A percentile compares a stretch with the other conserved stretches of the same genome.
phyloP scores from a whole-genome alignment of 1,140 invertebrate genomes.

The Eupristina koningsbergeri region DNA sequence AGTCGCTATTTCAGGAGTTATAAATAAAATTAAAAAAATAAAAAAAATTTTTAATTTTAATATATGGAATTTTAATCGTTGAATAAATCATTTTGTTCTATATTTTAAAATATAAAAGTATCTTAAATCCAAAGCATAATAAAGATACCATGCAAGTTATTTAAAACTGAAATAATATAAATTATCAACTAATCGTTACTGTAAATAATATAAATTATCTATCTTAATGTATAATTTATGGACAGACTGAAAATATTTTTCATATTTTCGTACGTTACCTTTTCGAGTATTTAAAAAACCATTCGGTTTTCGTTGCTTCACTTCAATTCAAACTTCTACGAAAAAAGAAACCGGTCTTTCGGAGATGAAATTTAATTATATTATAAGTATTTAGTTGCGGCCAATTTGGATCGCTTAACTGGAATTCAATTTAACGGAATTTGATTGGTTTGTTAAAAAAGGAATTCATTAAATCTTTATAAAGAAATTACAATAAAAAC shows the following conservation, averaged over 20 bases:
- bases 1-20: no score
- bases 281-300: no score
- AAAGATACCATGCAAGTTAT: neutral
- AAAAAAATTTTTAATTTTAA: neutral
- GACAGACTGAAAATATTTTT: neutral
- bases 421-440: neutral
- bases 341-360: conserved; percentile 1
- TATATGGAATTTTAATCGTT: neutral
- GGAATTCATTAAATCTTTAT: neutral
- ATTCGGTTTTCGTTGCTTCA: neutral
- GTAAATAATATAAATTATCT: neutral
- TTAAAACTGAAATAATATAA: neutral
- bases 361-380: conserved; percentile 2
- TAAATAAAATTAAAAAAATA: no score
- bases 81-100: neutral
- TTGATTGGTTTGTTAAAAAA: neutral
- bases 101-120: neutral
- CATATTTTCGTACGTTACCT: neutral
- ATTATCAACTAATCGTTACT: neutral
- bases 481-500: neutral
- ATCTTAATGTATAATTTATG: neutral
- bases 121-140: no score
- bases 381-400: neutral
- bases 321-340: no score
- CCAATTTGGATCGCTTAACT: conserved; percentile 2